A percentile compares a stretch with the other conserved stretches of the same genome.
Conservation (phyloP, 2,888 invertebrate genomes). For the Parelbella ahira region DNA sequence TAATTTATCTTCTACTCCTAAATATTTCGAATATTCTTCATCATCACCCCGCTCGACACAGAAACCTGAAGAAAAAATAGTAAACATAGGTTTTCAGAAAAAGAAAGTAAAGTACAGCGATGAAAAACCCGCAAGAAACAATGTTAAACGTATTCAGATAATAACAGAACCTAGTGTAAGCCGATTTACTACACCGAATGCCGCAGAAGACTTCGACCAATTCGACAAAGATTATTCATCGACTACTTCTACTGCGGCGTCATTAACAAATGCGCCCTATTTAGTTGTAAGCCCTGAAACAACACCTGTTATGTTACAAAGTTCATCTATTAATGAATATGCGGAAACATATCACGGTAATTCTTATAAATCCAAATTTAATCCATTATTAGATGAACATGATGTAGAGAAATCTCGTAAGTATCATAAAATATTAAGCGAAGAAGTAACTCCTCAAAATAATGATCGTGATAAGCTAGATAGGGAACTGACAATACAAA, state of each 20-base stretch:
- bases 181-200: slow-evolving; percentile 39
- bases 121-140: slow-evolving; percentile 50
- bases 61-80: slow-evolving; percentile 49
- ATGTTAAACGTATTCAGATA: slow-evolving; percentile 57
- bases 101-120: slow-evolving; percentile 49
- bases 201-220: slow-evolving; percentile 32
- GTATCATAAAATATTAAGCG: slow-evolving; percentile 50
- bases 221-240: slow-evolving; percentile 42
- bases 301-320: slow-evolving; percentile 41
- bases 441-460: slow-evolving; percentile 35
- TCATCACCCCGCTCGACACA: slow-evolving; percentile 39
- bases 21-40: slow-evolving; percentile 40
- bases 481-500: slow-evolving; percentile 38
- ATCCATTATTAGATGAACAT: slow-evolving; percentile 42
- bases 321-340: slow-evolving; percentile 40
- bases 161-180: slow-evolving; percentile 52
- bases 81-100: slow-evolving; percentile 65
- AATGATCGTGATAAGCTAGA: slow-evolving; percentile 33
- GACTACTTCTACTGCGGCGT: slow-evolving; percentile 38
- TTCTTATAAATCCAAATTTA: slow-evolving; percentile 53
- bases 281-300: slow-evolving; percentile 37
- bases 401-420: slow-evolving; percentile 47
- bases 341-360: slow-evolving; percentile 37
- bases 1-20: slow-evolving; percentile 46
- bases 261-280: slow-evolving; percentile 41